Conservation (phyloP, 2,888 invertebrate species). For the Geotrupes spiniger region DNA sequence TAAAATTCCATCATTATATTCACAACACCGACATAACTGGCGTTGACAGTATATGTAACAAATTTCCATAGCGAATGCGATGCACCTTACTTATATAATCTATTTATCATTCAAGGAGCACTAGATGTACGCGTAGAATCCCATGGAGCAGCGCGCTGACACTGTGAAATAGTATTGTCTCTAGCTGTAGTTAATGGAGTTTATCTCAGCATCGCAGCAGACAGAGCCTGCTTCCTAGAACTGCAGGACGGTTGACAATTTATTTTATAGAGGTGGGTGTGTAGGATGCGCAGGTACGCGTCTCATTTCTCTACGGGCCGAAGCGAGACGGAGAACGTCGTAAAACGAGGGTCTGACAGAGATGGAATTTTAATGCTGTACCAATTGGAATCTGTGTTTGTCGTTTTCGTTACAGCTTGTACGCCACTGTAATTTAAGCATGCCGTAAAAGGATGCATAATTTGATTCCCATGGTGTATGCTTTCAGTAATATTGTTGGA, state of each 20-base stretch:
- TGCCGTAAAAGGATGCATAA: slow-evolving; percentile 43
- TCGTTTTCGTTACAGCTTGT: slow-evolving; percentile 45
- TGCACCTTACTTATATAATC: slow-evolving; percentile 4
- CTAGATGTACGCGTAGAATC: slow-evolving; percentile 10
- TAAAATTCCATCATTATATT: too few species aligned
- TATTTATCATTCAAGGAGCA: slow-evolving; percentile 7
- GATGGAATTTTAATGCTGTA: slow-evolving; percentile 40
- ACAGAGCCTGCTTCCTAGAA: slow-evolving; percentile 49
- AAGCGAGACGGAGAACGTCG: slow-evolving; percentile 28
- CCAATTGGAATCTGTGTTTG: slow-evolving; percentile 46
- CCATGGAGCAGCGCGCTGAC: slow-evolving; percentile 27
- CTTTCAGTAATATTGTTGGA: slow-evolving; percentile 26
- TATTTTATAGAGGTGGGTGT: slow-evolving; percentile 49
- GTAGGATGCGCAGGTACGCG: slow-evolving; percentile 39
- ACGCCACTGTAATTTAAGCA: slow-evolving; percentile 46
- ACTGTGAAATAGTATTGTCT: slow-evolving; percentile 54
- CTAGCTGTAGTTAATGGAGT: slow-evolving; percentile 52
- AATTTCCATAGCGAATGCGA: slow-evolving; percentile 4
- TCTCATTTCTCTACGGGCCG: slow-evolving; percentile 28
- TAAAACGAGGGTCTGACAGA: slow-evolving; percentile 25
- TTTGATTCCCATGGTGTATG: slow-evolving; percentile 41
- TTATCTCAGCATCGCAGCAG: slow-evolving; percentile 49
- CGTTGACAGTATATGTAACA: slow-evolving; percentile 1
- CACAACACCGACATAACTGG: too few species aligned
- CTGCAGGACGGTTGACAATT: slow-evolving; percentile 52